Base-by-base conservation (phyloP, 1,140 invertebrate species). In the Dryas iulia region DNA sequence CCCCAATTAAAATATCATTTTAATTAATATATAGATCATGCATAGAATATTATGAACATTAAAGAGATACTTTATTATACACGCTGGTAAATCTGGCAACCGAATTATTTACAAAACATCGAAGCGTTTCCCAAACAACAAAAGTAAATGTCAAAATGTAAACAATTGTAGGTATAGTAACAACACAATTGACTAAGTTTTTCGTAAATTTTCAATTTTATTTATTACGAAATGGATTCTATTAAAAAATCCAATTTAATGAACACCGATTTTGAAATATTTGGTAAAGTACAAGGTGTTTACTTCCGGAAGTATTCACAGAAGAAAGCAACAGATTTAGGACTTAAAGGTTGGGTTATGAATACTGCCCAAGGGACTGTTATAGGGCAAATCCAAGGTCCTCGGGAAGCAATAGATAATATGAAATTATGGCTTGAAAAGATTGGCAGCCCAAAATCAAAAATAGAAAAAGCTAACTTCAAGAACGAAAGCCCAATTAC, bases 301-400 rank as follows among this genome's bases (percentile, higher is more conserved):
- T 93, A 79, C 59, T 91, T 94, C 69, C 86, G 93, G 14, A 93
- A 95, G 86, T 91, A 94, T 71, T 95, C 95, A 0, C 89, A 94
- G 70, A 89, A 85, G 31, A 92, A 93, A 79, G 95, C 94, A 4
- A 84, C 82, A 1, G 81, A 92, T 47, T 84, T 94, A 0, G 92
- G 93, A 3, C 76, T 96, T 1, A 93, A 93, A 71, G 95, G 95
- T 54, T 96, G 94, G 94, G 94, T 94, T 58, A 94, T 93, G 92
- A 96, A 96, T 77, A 95, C 95, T 3, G 76, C 89, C 5, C 77
- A 87, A 67, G 93, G 93, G 0, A 95, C 95, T 7, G 95, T 96
- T 0, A 79, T 92, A 39, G 95, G 95, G 2, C 86, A 92, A 65
- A 71, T 95, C 14, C 94, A 96, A 87, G 95, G 95, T 11, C 77